A percentile compares a stretch with the other conserved stretches of the same genome.
Conservation (phyloP, 64 coral and sea anemone species). For the Montipora cactus region DNA sequence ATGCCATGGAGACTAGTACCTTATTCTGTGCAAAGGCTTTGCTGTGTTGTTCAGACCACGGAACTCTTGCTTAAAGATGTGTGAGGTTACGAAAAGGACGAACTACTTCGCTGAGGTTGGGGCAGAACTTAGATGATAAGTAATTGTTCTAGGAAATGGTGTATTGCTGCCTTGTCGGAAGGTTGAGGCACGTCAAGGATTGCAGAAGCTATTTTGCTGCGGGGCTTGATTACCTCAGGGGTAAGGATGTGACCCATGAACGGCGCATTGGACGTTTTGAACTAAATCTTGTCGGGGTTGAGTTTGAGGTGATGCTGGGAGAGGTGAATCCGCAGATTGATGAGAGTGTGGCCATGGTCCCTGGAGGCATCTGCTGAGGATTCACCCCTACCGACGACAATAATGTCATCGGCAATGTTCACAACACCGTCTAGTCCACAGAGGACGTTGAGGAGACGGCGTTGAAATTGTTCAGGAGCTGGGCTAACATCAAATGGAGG, state of each 20-base stretch:
- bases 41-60: slow-evolving; percentile 15
- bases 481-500: neutral
- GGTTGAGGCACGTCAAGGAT: no score
- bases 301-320: no score
- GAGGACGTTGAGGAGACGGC: neutral
- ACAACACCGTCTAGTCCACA: slow-evolving; percentile 7
- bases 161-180: slow-evolving; percentile 7
- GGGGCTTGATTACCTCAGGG: slow-evolving; percentile 50
- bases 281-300: no score
- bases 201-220: neutral
- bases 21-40: no score
- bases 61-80: slow-evolving; percentile 50
- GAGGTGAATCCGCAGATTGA: no score
- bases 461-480: neutral
- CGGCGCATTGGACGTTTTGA: neutral
- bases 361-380: neutral
- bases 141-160: slow-evolving; percentile 35
- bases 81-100: slow-evolving; percentile 62
- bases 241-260: slow-evolving; percentile 42
- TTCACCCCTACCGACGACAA: slow-evolving; percentile 16
- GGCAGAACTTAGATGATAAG: slow-evolving; percentile 60
- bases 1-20: no score
- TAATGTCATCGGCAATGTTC: slow-evolving; percentile 44
- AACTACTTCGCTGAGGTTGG: slow-evolving; percentile 58
- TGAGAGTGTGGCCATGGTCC: no score